Evolutionary conservation across 2,888 invertebrate genomes (phyloP).

Genomic region (Ochropacha duplaris): DNA sequence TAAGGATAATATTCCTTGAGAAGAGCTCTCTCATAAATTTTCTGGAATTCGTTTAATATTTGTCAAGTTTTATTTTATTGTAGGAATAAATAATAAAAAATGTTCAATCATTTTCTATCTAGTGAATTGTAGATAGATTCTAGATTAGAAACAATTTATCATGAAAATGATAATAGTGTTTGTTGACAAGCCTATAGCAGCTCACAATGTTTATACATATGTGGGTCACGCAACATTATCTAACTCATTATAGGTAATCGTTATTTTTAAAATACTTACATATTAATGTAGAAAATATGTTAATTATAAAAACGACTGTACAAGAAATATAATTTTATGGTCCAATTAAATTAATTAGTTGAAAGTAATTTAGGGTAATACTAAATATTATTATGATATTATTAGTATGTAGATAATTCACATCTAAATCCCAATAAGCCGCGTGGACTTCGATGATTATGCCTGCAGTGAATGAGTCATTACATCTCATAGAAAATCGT

Average conservation of each 20-base stretch:
- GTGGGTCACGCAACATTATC: slow-evolving; percentile 28
- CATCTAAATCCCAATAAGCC: neutral
- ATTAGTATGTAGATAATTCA: too few species aligned
- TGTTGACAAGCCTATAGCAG: slow-evolving; percentile 25
- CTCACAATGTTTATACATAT: slow-evolving; percentile 31
- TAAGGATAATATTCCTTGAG: too few species aligned
- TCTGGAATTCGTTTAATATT: too few species aligned
- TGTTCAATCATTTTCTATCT: neutral
- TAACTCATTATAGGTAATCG: neutral
- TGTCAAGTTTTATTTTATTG: too few species aligned
- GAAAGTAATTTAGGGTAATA: too few species aligned
- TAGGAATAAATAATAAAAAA: too few species aligned
- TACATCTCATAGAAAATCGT: slow-evolving; percentile 25
- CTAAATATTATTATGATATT: too few species aligned
- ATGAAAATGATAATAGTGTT: slow-evolving; percentile 27
- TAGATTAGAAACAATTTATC: slow-evolving; percentile 40
- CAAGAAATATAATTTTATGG: too few species aligned
- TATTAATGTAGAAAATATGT: neutral
- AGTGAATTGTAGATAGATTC: slow-evolving; percentile 2
- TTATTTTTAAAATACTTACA: neutral
- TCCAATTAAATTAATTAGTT: too few species aligned
- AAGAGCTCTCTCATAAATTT: too few species aligned
- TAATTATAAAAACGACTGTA: neutral
- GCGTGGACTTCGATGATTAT: slow-evolving; percentile 20
- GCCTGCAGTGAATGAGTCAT: slow-evolving; percentile 40